phyloP scores from a whole-genome alignment of 2,888 invertebrate species.

The Pterostichus niger region DNA sequence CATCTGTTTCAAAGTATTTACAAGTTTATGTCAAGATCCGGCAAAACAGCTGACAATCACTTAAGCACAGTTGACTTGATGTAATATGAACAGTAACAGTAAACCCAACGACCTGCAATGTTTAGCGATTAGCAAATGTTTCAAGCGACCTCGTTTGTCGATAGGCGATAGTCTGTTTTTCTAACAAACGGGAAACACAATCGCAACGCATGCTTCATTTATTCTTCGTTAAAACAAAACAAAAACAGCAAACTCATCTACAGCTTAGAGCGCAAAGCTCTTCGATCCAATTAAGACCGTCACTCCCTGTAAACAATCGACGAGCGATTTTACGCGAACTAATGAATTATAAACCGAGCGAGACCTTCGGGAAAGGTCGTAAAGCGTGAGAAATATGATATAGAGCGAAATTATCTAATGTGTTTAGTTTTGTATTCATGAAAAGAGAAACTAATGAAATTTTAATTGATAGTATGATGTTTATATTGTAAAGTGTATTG shows the following conservation, averaged over 20 bases:
- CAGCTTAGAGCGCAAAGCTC: neutral
- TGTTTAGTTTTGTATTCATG: neutral
- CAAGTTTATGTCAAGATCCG: slow-evolving; percentile 9
- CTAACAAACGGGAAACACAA: slow-evolving; percentile 24
- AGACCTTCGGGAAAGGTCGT: slow-evolving; percentile 20
- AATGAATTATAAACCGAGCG: slow-evolving; percentile 20
- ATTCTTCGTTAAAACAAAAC: neutral
- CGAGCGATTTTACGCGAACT: slow-evolving; percentile 5
- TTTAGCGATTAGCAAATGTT: slow-evolving; percentile 51
- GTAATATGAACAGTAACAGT: slow-evolving; percentile 26
- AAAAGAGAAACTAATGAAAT: slow-evolving; percentile 25
- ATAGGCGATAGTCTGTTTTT: slow-evolving; percentile 16
- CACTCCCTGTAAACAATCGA: slow-evolving; percentile 29
- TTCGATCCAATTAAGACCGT: slow-evolving; percentile 21
- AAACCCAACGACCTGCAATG: slow-evolving; percentile 27
- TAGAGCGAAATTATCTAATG: slow-evolving; percentile 10
- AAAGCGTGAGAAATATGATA: neutral
- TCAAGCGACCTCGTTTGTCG: slow-evolving; percentile 52
- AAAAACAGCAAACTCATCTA: slow-evolving; percentile 16
- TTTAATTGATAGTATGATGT: neutral
- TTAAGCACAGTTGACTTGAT: slow-evolving; percentile 2
- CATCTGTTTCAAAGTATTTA: no score
- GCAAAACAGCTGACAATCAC: slow-evolving; percentile 9
- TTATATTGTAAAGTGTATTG: neutral
- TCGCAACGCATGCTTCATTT: slow-evolving; percentile 22